A percentile compares a stretch with the other conserved stretches of the same genome.
Conservation (phyloP, 2,888 invertebrate species). For the Germaria angustata region DNA sequence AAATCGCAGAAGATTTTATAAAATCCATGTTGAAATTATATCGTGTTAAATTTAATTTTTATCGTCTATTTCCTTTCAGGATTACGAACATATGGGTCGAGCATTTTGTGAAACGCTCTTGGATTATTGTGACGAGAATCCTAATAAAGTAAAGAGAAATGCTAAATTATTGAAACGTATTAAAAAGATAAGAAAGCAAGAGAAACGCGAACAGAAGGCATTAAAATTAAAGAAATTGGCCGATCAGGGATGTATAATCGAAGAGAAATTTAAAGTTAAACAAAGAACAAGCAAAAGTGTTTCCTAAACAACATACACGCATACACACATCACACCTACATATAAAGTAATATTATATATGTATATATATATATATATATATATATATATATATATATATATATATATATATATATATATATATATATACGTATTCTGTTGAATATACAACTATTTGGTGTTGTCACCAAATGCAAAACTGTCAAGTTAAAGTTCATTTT, state of each 20-base stretch:
- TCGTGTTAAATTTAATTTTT: neutral
- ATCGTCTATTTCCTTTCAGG: constrained; percentile 76
- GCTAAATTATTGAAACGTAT: constrained; percentile 78
- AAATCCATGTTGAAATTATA: neutral
- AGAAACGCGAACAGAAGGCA: constrained; percentile 79
- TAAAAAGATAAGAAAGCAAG: constrained; percentile 79
- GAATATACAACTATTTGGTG: neutral
- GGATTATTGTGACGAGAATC: constrained; percentile 93
- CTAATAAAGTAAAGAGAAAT: constrained; percentile 85
- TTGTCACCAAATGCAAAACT: neutral
- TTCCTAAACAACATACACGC: constrained; percentile 70
- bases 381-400: too few species aligned
- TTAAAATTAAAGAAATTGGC: constrained; percentile 80
- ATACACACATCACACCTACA: neutral
- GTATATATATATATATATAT: too few species aligned
- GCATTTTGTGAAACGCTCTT: constrained; percentile 95
- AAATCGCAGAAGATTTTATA: too few species aligned
- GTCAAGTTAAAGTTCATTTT: neutral
- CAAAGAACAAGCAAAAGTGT: constrained; percentile 77
- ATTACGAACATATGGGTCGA: constrained; percentile 91
- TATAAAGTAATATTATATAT: too few species aligned
- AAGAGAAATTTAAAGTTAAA: constrained; percentile 76
- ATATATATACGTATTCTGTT: neutral
- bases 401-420: too few species aligned
- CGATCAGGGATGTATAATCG: constrained; percentile 80